A percentile compares a stretch with the other conserved stretches of the same genome.
phyloP scores from a whole-genome alignment of 2,888 invertebrate species.

The Fabriciana adippe region DNA sequence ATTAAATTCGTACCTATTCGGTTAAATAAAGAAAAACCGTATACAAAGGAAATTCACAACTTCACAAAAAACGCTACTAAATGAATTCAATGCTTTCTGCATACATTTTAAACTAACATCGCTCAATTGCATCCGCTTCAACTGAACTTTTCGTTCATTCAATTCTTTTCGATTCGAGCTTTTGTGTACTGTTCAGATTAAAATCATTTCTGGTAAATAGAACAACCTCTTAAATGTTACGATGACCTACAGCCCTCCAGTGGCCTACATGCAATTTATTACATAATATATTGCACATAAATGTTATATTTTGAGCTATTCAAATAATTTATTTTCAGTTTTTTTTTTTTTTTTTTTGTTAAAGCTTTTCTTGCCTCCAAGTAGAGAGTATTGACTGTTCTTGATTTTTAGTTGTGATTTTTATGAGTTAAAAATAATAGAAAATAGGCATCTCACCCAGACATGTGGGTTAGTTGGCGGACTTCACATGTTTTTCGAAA shows the following conservation, averaged over 20 bases:
- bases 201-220: conserved; percentile 19
- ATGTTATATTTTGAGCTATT: background rate
- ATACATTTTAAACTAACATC: conserved; percentile 13
- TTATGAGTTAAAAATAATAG: too few relatives aligned
- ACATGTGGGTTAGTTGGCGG: too few relatives aligned
- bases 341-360: too few relatives aligned
- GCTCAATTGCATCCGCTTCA: conserved; percentile 5
- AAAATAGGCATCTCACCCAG: too few relatives aligned
- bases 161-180: background rate
- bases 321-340: too few relatives aligned
- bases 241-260: conserved; percentile 29
- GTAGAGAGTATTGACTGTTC: too few relatives aligned
- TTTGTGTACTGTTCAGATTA: background rate
- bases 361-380: too few relatives aligned
- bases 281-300: conserved; percentile 9
- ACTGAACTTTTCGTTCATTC: background rate
- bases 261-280: conserved; percentile 36
- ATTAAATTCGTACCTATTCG: too few relatives aligned
- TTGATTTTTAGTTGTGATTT: too few relatives aligned
- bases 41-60: background rate
- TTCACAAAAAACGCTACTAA: background rate
- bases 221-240: conserved; percentile 30
- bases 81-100: background rate
- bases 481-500: too few relatives aligned
- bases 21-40: background rate